phyloP scores from a whole-genome alignment of 2,113 vertebrate genomes.

The Benitochromis conjunctus region DNA sequence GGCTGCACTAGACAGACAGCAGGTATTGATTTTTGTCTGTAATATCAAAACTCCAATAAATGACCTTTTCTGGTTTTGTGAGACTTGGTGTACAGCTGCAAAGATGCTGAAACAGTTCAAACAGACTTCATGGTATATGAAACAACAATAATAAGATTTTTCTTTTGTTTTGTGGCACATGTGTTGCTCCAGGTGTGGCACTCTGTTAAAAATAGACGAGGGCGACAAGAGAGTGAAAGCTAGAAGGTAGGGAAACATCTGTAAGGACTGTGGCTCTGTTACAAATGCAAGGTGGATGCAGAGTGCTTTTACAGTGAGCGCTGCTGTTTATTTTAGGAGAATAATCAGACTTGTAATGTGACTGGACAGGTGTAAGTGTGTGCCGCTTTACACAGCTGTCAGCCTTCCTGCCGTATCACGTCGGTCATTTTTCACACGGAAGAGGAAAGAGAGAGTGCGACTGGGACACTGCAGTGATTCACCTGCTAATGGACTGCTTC shows the following conservation, averaged over 20 bases:
- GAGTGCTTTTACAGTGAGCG: neutral
- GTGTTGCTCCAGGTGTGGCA: neutral
- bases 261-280: neutral
- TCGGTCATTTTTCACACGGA: slow-evolving; percentile 35
- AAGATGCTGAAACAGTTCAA: neutral
- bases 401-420: slow-evolving; percentile 39
- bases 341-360: slow-evolving; percentile 50
- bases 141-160: neutral
- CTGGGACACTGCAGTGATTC: neutral
- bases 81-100: neutral
- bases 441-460: slow-evolving; percentile 5
- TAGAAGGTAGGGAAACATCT: neutral
- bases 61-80: slow-evolving; percentile 16
- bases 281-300: neutral
- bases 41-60: slow-evolving; percentile 11
- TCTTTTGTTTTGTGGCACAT: neutral
- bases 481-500: slow-evolving; percentile 4
- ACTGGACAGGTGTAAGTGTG: slow-evolving; percentile 59
- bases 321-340: slow-evolving; percentile 34
- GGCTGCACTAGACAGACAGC: neutral
- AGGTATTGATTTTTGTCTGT: slow-evolving; percentile 31
- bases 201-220: slow-evolving; percentile 13
- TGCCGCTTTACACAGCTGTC: slow-evolving; percentile 60
- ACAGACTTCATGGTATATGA: neutral
- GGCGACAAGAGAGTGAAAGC: neutral